A percentile compares a stretch with the other conserved stretches of the same genome.
These are phyloP conservation scores for Synergus umbraculus DNA, from an alignment of 2,888 invertebrate genomes.

Conservation along the genomic window DNA sequence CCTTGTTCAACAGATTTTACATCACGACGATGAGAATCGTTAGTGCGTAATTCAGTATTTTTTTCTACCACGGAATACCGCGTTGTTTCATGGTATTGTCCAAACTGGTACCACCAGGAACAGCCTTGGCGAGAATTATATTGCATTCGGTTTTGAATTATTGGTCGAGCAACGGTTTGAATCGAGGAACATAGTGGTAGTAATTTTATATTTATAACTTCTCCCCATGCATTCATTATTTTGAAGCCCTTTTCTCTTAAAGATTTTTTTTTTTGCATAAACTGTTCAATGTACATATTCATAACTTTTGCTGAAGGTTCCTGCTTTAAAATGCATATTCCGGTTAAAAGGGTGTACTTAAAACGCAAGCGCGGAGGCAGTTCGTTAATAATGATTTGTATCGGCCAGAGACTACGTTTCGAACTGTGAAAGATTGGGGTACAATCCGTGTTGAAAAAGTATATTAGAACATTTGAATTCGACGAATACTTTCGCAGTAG, in stretches of 20 bases:
- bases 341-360: constrained; percentile 40
- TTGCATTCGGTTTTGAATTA: constrained; percentile 44
- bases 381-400: constrained; percentile 46
- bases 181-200: constrained; percentile 39
- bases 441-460: constrained; percentile 42
- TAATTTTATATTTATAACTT: constrained; percentile 21
- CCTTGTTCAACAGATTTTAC: neutral
- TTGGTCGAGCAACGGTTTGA: constrained; percentile 36
- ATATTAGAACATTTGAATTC: constrained; percentile 27
- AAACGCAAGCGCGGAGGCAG: constrained; percentile 40
- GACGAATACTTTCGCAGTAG: constrained; percentile 21
- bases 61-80: constrained; percentile 34
- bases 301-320: constrained; percentile 34
- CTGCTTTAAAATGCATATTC: constrained; percentile 38
- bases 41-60: constrained; percentile 23
- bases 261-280: constrained; percentile 24
- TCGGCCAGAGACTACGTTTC: constrained; percentile 43
- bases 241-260: constrained; percentile 18
- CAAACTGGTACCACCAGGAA: constrained; percentile 45
- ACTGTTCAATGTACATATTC: constrained; percentile 41
- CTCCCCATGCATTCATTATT: neutral
- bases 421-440: constrained; percentile 42
- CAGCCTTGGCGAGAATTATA: constrained; percentile 41
- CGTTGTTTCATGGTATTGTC: constrained; percentile 25
- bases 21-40: constrained; percentile 38